phyloP scores from a whole-genome alignment of 2,113 vertebrate genomes.

The Rhombomys opimus region DNA sequence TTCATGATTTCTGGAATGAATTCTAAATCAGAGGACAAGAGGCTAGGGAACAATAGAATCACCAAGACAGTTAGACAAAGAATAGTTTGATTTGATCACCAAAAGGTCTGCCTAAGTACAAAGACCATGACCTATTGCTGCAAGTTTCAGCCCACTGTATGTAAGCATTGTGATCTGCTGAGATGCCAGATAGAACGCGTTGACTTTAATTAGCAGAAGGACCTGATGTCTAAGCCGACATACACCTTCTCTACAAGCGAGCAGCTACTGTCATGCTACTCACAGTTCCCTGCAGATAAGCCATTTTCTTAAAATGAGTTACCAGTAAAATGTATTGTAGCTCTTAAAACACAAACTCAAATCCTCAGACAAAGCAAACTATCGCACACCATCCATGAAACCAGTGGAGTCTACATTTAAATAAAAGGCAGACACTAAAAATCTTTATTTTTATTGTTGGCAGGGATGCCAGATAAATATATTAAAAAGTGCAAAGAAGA shows the following conservation, averaged over 20 bases:
- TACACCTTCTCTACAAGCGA: background rate
- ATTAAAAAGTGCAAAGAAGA: background rate
- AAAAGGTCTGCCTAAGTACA: background rate
- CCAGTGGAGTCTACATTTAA: background rate
- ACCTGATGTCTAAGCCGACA: background rate
- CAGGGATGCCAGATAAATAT: background rate
- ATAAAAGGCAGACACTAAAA: background rate
- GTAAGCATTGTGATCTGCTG: background rate
- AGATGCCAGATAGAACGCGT: background rate
- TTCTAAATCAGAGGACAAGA: background rate
- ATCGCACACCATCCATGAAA: background rate
- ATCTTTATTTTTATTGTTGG: background rate
- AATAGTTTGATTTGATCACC: constrained; percentile 25
- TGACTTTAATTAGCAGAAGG: background rate
- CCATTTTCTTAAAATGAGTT: background rate
- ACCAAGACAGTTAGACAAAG: background rate
- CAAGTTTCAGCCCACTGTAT: background rate
- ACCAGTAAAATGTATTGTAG: background rate
- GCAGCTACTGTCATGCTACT: background rate
- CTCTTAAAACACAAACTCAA: background rate
- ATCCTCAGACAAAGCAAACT: background rate
- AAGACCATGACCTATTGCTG: background rate
- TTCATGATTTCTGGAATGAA: background rate
- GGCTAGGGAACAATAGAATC: background rate
- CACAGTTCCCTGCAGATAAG: constrained; percentile 17